These are phyloP conservation scores for human DNA, from an alignment of 2,113 vertebrate genomes.

Conservation along the genomic window DNA sequence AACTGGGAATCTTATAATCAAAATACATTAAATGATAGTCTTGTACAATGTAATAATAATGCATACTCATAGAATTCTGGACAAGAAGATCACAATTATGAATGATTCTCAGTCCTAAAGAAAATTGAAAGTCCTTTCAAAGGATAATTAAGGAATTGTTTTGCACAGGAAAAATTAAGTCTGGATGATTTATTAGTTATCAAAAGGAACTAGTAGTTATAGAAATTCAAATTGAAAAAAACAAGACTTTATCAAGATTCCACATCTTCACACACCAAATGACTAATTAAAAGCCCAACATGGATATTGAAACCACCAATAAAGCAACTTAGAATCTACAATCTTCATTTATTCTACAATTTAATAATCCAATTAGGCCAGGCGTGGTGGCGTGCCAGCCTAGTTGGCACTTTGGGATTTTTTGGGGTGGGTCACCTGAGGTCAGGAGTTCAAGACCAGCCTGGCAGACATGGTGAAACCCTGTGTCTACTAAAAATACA, in stretches of 20 bases:
- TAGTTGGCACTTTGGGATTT: too few species aligned
- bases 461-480: too few species aligned
- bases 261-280: background rate
- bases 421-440: too few species aligned
- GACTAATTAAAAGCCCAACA: background rate
- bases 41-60: background rate
- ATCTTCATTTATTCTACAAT: conserved; percentile 6
- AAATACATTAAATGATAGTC: background rate
- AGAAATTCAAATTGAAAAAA: background rate
- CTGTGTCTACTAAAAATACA: too few species aligned
- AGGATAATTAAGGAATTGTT: background rate
- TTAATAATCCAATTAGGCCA: background rate
- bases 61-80: background rate
- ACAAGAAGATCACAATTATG: background rate
- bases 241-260: background rate
- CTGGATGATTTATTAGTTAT: background rate
- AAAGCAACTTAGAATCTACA: conserved; percentile 16
- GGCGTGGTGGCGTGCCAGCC: too few species aligned
- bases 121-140: conserved; percentile 24
- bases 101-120: background rate
- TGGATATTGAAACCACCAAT: background rate
- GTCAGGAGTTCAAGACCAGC: too few species aligned
- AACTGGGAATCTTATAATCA: background rate
- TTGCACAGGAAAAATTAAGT: background rate
- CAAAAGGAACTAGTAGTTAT: background rate